Conservation (phyloP, 1,140 invertebrate genomes). For the Cryptotermes secundus region DNA sequence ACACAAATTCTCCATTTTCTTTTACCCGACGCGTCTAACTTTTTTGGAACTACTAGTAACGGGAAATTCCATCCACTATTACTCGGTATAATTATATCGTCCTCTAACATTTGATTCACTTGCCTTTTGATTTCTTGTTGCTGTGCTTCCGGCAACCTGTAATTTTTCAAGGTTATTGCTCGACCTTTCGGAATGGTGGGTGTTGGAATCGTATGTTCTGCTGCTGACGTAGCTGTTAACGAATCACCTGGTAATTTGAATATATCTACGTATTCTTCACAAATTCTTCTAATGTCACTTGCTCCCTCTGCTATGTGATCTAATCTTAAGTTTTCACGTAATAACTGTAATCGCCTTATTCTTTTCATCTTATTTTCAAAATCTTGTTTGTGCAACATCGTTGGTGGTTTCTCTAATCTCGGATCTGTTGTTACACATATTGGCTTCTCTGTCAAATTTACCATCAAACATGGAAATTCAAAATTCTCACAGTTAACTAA, state of each 20-base stretch:
- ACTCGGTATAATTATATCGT: constrained; percentile 31
- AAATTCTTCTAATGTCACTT: constrained; percentile 24
- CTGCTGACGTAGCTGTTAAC: neutral
- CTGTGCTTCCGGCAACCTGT: constrained; percentile 32
- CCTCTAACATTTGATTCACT: constrained; percentile 30
- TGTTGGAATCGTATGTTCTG: constrained; percentile 29
- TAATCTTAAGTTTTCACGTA: neutral
- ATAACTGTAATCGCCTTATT: neutral
- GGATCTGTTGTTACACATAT: too few species aligned
- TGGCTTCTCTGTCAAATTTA: too few species aligned
- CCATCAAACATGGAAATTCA: too few species aligned
- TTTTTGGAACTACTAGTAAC: constrained; percentile 32
- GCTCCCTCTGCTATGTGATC: constrained; percentile 31
- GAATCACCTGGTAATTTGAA: constrained; percentile 34
- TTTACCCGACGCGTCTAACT: constrained; percentile 26
- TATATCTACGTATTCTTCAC: constrained; percentile 30
- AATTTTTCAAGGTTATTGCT: constrained; percentile 5
- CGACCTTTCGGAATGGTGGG: neutral
- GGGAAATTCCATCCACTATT: constrained; percentile 25
- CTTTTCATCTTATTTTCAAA: too few species aligned
- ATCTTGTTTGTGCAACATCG: too few species aligned
- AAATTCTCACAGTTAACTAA: too few species aligned
- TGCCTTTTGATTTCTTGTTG: constrained; percentile 29
- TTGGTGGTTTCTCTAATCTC: too few species aligned
- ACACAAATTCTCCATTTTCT: constrained; percentile 40